Conservation (phyloP, 2,888 invertebrate genomes). For the Rhamphomyia laevipes region DNA sequence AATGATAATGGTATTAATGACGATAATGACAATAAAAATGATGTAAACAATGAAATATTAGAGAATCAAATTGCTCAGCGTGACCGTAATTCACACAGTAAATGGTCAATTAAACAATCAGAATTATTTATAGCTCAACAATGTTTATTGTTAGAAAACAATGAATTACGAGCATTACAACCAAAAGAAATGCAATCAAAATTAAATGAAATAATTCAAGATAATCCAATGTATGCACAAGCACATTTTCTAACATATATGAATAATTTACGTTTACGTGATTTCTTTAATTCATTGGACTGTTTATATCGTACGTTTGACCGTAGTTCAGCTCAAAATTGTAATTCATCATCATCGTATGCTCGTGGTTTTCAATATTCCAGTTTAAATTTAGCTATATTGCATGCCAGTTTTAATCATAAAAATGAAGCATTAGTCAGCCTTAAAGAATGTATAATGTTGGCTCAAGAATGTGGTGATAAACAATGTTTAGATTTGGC, state of each 20-base stretch:
- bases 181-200: slow-evolving; percentile 62
- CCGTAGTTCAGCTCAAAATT: slow-evolving; percentile 51
- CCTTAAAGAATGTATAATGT: slow-evolving; percentile 74
- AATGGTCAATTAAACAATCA: slow-evolving; percentile 80
- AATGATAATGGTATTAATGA: slow-evolving; percentile 10
- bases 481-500: slow-evolving; percentile 75
- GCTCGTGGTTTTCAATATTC: slow-evolving; percentile 63
- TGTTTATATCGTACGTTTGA: slow-evolving; percentile 50
- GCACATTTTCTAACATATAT: slow-evolving; percentile 78
- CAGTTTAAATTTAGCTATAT: slow-evolving; percentile 77
- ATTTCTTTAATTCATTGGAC: slow-evolving; percentile 47
- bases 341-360: slow-evolving; percentile 37
- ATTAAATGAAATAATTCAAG: slow-evolving; percentile 34
- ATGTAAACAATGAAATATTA: slow-evolving; percentile 15
- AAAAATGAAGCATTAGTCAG: slow-evolving; percentile 68
- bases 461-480: slow-evolving; percentile 81
- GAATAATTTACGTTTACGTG: slow-evolving; percentile 76
- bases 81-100: slow-evolving; percentile 41
- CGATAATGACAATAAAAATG: slow-evolving; percentile 11
- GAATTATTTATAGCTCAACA: slow-evolving; percentile 82
- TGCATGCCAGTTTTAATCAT: slow-evolving; percentile 66
- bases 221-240: slow-evolving; percentile 32
- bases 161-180: slow-evolving; percentile 66
- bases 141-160: slow-evolving; percentile 66
- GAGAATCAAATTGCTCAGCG: slow-evolving; percentile 20